Base-by-base conservation (phyloP, 2,113 vertebrate species). In the Melanerpes aurifrons region DNA sequence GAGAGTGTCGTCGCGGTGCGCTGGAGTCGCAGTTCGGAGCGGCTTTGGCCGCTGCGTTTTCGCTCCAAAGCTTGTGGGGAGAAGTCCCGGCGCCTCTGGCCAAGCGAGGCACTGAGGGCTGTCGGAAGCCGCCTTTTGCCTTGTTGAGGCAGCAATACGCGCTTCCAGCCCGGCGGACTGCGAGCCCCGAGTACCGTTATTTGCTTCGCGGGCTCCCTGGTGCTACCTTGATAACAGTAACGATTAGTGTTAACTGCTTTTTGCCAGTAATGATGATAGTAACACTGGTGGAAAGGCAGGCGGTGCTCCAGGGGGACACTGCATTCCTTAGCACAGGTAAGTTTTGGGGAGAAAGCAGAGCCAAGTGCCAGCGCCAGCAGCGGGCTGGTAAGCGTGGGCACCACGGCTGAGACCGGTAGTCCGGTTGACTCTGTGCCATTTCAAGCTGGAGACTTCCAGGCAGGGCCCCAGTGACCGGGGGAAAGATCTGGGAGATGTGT, bases 161-260 rank as follows among this genome's bases (percentile, higher is more conserved):
- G 0, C 20, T 15, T 7, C 21, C 31, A 11, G 1, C 6, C 48
- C 2, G 24, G 3, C 3, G 24, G 45, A 0, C 2, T 3, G 1
- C 1, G 25, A 37, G 71, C 70, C 58, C 22, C 0, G 11, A 4
- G 40, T 5, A 3, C 3, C 8, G 1, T 62, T 2, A 0, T 35
- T 16, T 1, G 18, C 31, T 24, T 2, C 0, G 4, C 3, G 29
- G 5, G 2, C 66, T 4, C 45, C 20, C 0, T 2, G 31, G 12
- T 4, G 1, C 3, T 20, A 1, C 1, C 7, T 17, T 15, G 56
- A 0, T 28, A 2, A 3, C 2, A 26, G 53, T 5, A 8, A 4
- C 1, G 8, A 3, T 28, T 4, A 18, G 25, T 6, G 4, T n/a
- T 35, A 15, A 5, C n/a, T 54, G 1, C 70, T 64, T 47, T 10